Base-by-base conservation (phyloP, 2,888 invertebrate genomes). In the Ophion costatus region DNA sequence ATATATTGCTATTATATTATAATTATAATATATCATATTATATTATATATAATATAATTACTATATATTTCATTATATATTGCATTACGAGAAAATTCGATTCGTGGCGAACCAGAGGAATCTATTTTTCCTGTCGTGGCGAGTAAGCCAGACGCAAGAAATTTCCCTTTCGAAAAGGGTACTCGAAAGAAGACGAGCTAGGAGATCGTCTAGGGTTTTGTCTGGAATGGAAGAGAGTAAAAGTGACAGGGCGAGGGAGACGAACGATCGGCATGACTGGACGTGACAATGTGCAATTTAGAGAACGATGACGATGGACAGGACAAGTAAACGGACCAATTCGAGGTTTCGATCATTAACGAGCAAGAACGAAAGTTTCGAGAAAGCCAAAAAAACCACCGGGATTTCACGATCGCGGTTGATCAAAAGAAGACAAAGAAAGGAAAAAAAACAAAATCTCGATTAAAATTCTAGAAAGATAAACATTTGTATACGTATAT, bases 401-500 rank as follows among this genome's bases (percentile, higher is more conserved):
- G 74, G 22, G 61, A 59, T 61, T 22, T 69, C 66, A 80, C 84
- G 66, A 85, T 86, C 82, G 76, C 78, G 75, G 80, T 77, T 75
- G 10, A 42, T 10, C 57, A 71, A 22, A 14, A 29, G 33, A 73
- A 29, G 59, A 63, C 33, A 78, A 69, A 66, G 4, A 2, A 61
- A 64, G 38, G 17, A 59, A 63, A 22, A 71, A 45, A 56, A 67
- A 61, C 10, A 61, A 61, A 63, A 70, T 51, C 57, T 81, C 75
- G 42, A 78, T 38, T 38, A 82, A 75, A 85, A 75, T 82, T 79
- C 79, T 85, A 79, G 77, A 84, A 75, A 84, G 74, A 64, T 81
- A 82, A 82, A 85, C 61, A 82, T 85, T 85, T 82, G 85, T 85
- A 85, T 85, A 85, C 85, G 85, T 85, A 82, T 85, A 85, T 82